phyloP scores from a whole-genome alignment of 1,140 invertebrate species.

The roundworm (Caenorhabditis elegans) region WBcel235 BX284602.5:10361501-10362000 shows the following conservation, averaged over 20 bases:
- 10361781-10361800: neutral
- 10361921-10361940: neutral
- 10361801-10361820: neutral
- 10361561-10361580: too few species aligned
- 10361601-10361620: neutral
- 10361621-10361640: neutral
- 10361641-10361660: neutral
- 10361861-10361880: neutral
- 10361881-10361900: neutral
- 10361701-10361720: neutral
- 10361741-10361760: neutral
- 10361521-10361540: neutral
- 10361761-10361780: neutral
- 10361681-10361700: neutral
- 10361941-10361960: neutral
- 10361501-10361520: neutral
- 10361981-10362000: neutral
- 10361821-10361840: neutral
- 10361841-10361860: neutral
- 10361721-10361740: neutral
- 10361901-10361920: constrained; percentile 8
- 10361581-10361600: neutral
- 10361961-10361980: constrained; percentile 9
- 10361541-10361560: neutral
- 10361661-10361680: neutral